Base-by-base conservation (phyloP, 2,113 vertebrate species). In the Zootoca vivipara region DNA sequence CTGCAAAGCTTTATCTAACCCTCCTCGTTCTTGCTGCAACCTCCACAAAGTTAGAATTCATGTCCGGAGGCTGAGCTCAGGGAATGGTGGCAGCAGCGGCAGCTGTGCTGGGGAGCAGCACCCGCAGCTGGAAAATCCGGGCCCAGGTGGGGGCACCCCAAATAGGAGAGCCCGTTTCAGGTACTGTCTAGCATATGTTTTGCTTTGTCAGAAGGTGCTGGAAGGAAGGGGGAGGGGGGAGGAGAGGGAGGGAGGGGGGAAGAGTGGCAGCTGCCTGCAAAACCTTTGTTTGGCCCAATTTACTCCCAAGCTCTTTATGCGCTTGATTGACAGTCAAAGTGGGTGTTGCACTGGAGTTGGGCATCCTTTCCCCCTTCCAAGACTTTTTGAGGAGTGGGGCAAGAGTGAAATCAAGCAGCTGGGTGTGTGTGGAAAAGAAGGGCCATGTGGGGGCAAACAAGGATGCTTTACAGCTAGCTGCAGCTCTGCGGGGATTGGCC, bases 11-110 rank as follows among this genome's bases (percentile, higher is more conserved):
- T 95, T 96, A 91, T 96, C 96, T 95, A 96, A 95, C 94, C 96
- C 96, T 91, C 89, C 96, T 85, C 91, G 94, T 82, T 96, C 97
- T 94, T 96, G 96, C 96, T 97, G 96, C 95, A 94, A 97, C 95
- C 97, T 98, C 94, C 97, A 16, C 96, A 98, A 97, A 97, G 97
- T 98, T 96, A 97, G 96, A 95, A 95, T 96, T 93, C 96, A 97
- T 94, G 96, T 96, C 91, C 97, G 97, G 96, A 95, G 96, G 93
- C 96, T 96, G 87, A 96, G 95, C 1, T 85, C 96, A 92, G 96
- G 95, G 94, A 94, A 83, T 92, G 92, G 93, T 64, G 64, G 96
- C 94, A 94, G 90, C 93, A 40, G 95, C 94, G 78, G 86, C 79
- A 90, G 93, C 94, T 94, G 92, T 89, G 93, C 93, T 12, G 83